Evolutionary conservation across 2,888 invertebrate genomes (phyloP).

Genomic region (Drosophila stalkeri): DNA sequence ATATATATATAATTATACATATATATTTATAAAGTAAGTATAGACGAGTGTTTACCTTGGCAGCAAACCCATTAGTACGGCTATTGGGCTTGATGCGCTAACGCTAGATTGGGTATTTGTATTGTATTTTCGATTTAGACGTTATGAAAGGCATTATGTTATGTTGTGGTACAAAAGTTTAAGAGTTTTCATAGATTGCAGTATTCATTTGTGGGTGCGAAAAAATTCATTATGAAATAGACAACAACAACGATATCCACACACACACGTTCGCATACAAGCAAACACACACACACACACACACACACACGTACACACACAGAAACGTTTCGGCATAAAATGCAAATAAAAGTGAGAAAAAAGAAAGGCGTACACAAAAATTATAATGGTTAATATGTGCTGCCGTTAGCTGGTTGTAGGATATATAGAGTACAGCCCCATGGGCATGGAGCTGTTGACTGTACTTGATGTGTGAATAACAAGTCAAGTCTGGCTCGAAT

Average conservation of each 20-base stretch:
- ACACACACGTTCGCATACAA: conserved; percentile 34
- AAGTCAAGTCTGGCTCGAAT: conserved; percentile 47
- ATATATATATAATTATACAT: conserved; percentile 14
- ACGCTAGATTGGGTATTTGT: conserved; percentile 86
- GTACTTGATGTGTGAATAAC: conserved; percentile 61
- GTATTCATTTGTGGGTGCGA: conserved; percentile 67
- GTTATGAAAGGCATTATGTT: conserved; percentile 72
- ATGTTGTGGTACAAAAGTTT: conserved; percentile 61
- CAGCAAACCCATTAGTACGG: conserved; percentile 96
- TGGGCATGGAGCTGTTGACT: conserved; percentile 47
- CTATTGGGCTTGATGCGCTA: conserved; percentile 94
- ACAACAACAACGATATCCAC: conserved; percentile 36
- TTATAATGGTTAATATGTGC: conserved; percentile 70
- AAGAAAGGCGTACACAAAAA: conserved; percentile 68
- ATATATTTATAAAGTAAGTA: conserved; percentile 21
- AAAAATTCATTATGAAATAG: conserved; percentile 61
- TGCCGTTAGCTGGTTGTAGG: conserved; percentile 37
- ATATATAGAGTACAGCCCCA: not conserved
- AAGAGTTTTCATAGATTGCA: conserved; percentile 56
- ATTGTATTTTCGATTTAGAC: conserved; percentile 52
- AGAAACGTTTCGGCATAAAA: conserved; percentile 53
- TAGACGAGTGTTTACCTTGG: conserved; percentile 91
- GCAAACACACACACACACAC: conserved; percentile 33
- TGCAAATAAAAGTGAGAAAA: conserved; percentile 76
- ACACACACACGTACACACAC: conserved; percentile 22